Evolutionary conservation across 2,888 invertebrate species (phyloP).

Genomic region (Orchestes rusci): DNA sequence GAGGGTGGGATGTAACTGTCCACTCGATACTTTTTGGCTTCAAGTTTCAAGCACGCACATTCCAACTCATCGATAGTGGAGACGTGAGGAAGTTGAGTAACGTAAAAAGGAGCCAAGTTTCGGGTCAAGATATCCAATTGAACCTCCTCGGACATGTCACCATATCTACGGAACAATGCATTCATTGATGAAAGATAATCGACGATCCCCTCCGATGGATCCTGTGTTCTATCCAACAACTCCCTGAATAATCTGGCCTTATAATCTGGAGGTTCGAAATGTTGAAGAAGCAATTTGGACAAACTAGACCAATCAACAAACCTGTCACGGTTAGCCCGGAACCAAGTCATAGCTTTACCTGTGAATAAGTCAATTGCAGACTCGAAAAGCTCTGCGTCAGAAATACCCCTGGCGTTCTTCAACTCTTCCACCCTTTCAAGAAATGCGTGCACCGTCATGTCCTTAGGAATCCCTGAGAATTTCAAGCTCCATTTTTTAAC

Average conservation of each 20-base stretch:
- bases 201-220: constrained; percentile 1
- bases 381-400: constrained; percentile 1
- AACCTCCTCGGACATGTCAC: constrained; percentile 1
- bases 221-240: constrained; percentile 8
- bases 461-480: too few species aligned
- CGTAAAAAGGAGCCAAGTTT: constrained; percentile 10
- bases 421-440: constrained; percentile 10
- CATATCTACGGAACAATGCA: constrained; percentile 4
- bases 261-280: constrained; percentile 12
- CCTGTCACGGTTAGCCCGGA: constrained; percentile 1
- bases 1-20: too few species aligned
- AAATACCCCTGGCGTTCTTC: background rate
- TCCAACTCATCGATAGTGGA: background rate
- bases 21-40: too few species aligned
- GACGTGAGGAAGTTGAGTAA: background rate
- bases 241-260: constrained; percentile 5
- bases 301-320: constrained; percentile 2
- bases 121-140: constrained; percentile 4
- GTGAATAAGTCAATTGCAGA: constrained; percentile 7
- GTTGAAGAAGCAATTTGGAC: background rate
- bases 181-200: constrained; percentile 6
- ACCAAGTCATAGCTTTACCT: constrained; percentile 4
- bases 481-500: too few species aligned
- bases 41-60: background rate
- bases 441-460: constrained; percentile 7